Evolutionary conservation across 2,113 vertebrate genomes (phyloP).

Genomic region (Gymnarchus niloticus): DNA sequence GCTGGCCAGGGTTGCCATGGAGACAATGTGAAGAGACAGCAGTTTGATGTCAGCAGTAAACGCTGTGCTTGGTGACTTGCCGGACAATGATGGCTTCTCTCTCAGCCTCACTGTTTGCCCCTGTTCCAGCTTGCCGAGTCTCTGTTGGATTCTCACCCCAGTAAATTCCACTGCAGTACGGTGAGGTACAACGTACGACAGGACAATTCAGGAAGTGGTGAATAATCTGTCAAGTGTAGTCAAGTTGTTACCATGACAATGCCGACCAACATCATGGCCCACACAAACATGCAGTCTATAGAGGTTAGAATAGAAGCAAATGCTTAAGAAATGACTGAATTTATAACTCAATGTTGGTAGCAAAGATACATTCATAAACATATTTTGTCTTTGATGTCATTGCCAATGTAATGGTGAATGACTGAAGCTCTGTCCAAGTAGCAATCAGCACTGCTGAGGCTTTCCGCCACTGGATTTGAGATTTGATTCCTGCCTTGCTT

Average conservation of each 20-base stretch:
- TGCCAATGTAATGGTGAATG: neutral
- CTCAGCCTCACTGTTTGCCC: neutral
- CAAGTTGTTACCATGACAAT: neutral
- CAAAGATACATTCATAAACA: neutral
- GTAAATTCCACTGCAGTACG: neutral
- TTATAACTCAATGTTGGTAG: neutral
- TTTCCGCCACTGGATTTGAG: neutral
- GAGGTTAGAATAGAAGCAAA: neutral
- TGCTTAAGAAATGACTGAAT: neutral
- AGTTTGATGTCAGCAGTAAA: slow-evolving; percentile 53
- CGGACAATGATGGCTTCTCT: slow-evolving; percentile 43
- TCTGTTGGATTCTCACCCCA: neutral
- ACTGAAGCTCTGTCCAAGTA: neutral
- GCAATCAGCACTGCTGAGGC: neutral
- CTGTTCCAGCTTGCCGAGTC: neutral
- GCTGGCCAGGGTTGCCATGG: slow-evolving; percentile 66
- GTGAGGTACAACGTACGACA: neutral
- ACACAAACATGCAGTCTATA: neutral
- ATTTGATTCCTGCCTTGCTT: neutral
- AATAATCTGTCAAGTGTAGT: neutral
- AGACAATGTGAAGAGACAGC: slow-evolving; percentile 52
- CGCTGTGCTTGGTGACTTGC: slow-evolving; percentile 47
- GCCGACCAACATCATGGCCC: neutral
- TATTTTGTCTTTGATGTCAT: neutral
- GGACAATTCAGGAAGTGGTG: neutral